Conservation (phyloP, 2,113 vertebrate genomes). For the Engystomops pustulosus region DNA sequence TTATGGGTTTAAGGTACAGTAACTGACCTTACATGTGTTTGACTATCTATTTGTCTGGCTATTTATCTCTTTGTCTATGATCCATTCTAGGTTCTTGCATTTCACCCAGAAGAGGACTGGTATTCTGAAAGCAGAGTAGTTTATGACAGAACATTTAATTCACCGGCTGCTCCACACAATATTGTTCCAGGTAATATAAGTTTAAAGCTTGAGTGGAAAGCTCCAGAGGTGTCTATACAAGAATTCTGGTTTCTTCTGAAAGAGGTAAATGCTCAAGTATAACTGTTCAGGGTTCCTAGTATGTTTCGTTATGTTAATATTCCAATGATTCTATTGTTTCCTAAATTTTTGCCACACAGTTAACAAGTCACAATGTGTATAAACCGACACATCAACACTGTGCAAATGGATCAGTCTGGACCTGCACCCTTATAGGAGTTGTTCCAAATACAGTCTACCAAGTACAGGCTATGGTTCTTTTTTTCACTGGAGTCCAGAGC, state of each 20-base stretch:
- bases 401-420: conserved; percentile 60
- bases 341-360: neutral
- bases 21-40: neutral
- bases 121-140: conserved; percentile 67
- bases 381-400: conserved; percentile 60
- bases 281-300: no score
- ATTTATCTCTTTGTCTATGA: neutral
- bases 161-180: conserved; percentile 65
- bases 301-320: neutral
- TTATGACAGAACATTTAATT: conserved; percentile 67
- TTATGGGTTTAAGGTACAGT: conserved; percentile 69
- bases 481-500: conserved; percentile 67
- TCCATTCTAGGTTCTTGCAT: conserved; percentile 72
- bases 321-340: neutral
- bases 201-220: conserved; percentile 70
- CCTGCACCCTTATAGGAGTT: conserved; percentile 67
- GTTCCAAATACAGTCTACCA: conserved; percentile 67
- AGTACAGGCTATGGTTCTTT: conserved; percentile 67
- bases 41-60: neutral
- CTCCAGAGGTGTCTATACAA: conserved; percentile 65
- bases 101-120: conserved; percentile 72
- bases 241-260: conserved; percentile 72
- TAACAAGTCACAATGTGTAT: conserved; percentile 63
- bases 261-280: conserved; percentile 67
- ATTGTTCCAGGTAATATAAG: conserved; percentile 70